Base-by-base conservation (phyloP, 1,140 invertebrate species). In the Globodera ellingtonae region DNA sequence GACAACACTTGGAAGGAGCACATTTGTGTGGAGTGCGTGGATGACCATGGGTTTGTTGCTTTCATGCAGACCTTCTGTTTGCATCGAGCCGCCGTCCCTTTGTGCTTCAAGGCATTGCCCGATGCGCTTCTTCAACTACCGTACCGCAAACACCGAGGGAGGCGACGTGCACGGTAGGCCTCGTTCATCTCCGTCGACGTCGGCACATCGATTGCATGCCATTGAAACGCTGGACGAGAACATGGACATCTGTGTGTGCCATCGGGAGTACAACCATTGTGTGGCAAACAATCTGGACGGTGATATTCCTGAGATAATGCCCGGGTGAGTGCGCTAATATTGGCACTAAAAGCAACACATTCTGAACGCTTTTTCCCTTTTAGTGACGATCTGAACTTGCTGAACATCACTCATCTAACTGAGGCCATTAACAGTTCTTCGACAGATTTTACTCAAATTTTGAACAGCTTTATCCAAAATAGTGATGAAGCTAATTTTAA, bases 1-100 rank as follows among this genome's bases (percentile, higher is more conserved):
- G 87, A 88, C 72, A 87, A 86, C 50, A 84, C 85, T 3, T 88
- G 87, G 87, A 89, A 88, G 72, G 88, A 88, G 70, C 79, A 85
- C 24, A 79, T 89, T 44, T 88, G 87, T 78, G 78, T 83, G 10
- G 86, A 88, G 71, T 88, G 87, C 71, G 79, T 79, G 9, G 77
- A 81, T 50, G 72, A 80, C 62, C 74, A 82, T 21, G 87, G 87
- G 56, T 62, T 18, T 62, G 56, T 62, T 62, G 2, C 5, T 5
- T 52, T 52, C 10, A 9, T 52, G 7, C 7, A 52, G 10, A 9
- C 10, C 10, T 52, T 52, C 7, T 52, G 10, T 52, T 52, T 7
- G 10, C 50, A 52, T 52, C 50, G 10, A 52, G 7, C 50, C 4
- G 7, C 7, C n/a, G n/a, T n/a, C 6, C 50, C 10, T 52, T 52